These are phyloP conservation scores for Trissonchulus sp. DNA, from an alignment of 2,888 invertebrate species.

Conservation along the genomic window DNA sequence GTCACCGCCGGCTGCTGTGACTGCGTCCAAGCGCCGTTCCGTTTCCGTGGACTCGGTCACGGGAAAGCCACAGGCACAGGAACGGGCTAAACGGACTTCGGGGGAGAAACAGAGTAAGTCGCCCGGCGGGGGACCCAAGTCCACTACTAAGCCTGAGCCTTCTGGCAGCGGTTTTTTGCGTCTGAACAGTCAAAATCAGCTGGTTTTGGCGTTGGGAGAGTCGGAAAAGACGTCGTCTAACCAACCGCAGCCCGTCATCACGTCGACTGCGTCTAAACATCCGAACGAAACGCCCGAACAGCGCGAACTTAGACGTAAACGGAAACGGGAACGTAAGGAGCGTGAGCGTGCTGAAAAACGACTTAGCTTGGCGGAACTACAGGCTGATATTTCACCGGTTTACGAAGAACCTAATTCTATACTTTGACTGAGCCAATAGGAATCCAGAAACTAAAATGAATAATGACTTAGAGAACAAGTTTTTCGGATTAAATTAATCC, in stretches of 20 bases:
- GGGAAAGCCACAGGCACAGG: background rate
- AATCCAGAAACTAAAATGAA: too few relatives aligned
- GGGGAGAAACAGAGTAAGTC: background rate
- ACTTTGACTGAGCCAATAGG: too few relatives aligned
- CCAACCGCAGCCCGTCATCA: background rate
- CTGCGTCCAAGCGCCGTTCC: background rate
- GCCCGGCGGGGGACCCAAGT: background rate
- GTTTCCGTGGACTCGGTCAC: background rate
- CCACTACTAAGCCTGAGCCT: background rate
- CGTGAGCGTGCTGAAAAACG: background rate
- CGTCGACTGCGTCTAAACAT: background rate
- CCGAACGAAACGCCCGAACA: background rate
- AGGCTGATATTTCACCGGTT: too few relatives aligned
- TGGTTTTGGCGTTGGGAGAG: background rate
- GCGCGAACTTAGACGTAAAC: background rate
- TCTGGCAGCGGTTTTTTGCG: background rate
- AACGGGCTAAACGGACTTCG: background rate
- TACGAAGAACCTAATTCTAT: too few relatives aligned
- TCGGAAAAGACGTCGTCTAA: background rate
- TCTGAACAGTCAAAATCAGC: background rate
- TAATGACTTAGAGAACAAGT: too few relatives aligned
- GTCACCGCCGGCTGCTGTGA: too few relatives aligned
- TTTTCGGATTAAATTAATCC: too few relatives aligned
- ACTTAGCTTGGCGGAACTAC: background rate
- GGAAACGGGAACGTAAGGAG: background rate